Conservation (phyloP, 2,797 vertebrate genomes). For the Esox lucius region DNA sequence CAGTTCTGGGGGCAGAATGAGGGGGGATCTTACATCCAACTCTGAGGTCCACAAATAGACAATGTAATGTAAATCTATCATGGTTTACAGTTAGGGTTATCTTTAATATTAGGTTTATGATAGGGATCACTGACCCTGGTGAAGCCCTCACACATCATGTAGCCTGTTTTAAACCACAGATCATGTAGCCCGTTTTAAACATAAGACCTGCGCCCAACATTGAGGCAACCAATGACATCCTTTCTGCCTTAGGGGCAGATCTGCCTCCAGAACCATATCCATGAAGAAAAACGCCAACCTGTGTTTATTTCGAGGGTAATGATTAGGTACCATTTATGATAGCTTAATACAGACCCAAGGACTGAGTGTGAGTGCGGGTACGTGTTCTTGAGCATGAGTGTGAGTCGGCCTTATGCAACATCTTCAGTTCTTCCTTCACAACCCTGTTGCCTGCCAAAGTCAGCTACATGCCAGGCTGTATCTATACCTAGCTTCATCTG, state of each 20-base stretch:
- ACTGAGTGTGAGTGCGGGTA: not conserved
- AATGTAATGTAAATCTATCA: no score
- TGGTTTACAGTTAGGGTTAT: no score
- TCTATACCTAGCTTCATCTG: not conserved
- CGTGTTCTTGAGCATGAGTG: not conserved
- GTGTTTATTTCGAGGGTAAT: not conserved
- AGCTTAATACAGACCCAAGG: not conserved
- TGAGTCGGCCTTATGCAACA: not conserved
- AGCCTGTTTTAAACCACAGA: no score
- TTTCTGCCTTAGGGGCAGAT: no score
- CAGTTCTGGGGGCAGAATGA: not conserved
- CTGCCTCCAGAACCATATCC: not conserved
- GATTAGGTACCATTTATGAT: not conserved
- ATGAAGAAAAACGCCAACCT: not conserved
- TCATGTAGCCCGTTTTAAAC: no score
- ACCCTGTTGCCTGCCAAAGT: not conserved
- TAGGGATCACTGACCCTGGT: no score
- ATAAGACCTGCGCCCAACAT: no score
- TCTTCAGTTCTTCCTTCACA: not conserved
- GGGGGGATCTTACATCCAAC: no score
- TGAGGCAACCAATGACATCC: no score
- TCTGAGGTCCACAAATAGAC: no score
- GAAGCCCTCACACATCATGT: no score
- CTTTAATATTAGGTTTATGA: no score
- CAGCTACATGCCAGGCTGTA: not conserved